Conservation (phyloP, 2,113 vertebrate species). For the Coryphaenoides rupestris region DNA sequence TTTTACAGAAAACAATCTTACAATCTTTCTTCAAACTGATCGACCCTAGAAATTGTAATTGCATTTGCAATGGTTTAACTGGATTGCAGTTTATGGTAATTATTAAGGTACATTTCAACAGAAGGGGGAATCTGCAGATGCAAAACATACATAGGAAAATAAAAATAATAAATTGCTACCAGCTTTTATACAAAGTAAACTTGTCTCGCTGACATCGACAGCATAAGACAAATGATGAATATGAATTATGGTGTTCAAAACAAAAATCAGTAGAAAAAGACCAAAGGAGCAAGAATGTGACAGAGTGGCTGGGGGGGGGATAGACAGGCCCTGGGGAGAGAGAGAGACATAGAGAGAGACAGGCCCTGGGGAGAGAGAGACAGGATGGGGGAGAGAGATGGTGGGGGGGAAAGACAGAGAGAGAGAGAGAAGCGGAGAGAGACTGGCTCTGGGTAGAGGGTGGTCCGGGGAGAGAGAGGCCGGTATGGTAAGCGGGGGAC, state of each 20-base stretch:
- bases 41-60: not conserved
- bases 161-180: no score
- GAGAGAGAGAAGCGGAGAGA: not conserved
- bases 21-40: not conserved
- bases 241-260: no score
- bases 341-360: not conserved
- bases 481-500: not conserved
- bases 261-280: no score
- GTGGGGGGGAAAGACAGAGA: conserved; percentile 1
- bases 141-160: not conserved
- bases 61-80: no score
- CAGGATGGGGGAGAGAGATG: conserved; percentile 13
- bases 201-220: not conserved
- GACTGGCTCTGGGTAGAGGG: no score
- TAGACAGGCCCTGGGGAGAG: not conserved
- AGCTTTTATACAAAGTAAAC: not conserved
- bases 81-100: no score
- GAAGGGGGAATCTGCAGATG: not conserved
- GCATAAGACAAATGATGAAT: no score
- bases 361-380: no score
- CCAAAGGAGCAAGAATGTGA: conserved; percentile 5
- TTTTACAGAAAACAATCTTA: conserved; percentile 51
- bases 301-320: no score
- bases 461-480: not conserved
- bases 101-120: not conserved